Evolutionary conservation across 1,140 invertebrate species (phyloP).

Genomic region (Mesaphorura yosii): DNA sequence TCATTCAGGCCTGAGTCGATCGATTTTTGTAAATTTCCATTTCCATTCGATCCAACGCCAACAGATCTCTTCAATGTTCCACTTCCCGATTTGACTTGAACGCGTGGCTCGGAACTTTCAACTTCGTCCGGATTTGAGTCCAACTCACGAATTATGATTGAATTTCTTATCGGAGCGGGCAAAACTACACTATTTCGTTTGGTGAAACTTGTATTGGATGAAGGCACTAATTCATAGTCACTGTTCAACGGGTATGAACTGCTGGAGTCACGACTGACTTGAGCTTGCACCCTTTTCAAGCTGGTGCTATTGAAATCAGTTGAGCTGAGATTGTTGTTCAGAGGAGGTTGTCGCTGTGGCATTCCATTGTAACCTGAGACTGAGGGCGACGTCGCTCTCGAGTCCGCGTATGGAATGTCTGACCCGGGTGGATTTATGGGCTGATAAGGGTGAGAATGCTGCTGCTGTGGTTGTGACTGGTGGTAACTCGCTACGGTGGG

Average conservation of each 20-base stretch:
- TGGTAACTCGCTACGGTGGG: not conserved
- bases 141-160: conserved; percentile 25
- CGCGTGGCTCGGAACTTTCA: conserved; percentile 16
- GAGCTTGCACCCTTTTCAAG: not conserved
- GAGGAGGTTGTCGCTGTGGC: conserved; percentile 8
- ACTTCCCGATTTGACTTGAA: conserved; percentile 23
- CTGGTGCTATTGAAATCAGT: conserved; percentile 12
- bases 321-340: conserved; percentile 10
- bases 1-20: not conserved
- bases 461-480: no score
- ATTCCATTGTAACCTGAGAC: conserved; percentile 4
- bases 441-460: not conserved
- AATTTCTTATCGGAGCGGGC: conserved; percentile 1
- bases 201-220: conserved; percentile 2
- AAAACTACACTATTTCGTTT: not conserved
- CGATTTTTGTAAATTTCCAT: not conserved
- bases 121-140: conserved; percentile 22
- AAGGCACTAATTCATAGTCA: not conserved
- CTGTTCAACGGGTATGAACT: not conserved
- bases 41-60: conserved; percentile 17
- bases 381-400: conserved; percentile 25
- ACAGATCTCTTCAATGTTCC: conserved; percentile 27
- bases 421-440: not conserved
- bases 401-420: conserved; percentile 30
- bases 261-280: not conserved